Evolutionary conservation across 2,888 invertebrate species (phyloP).

Genomic region (Polydrusus pterygomalis): DNA sequence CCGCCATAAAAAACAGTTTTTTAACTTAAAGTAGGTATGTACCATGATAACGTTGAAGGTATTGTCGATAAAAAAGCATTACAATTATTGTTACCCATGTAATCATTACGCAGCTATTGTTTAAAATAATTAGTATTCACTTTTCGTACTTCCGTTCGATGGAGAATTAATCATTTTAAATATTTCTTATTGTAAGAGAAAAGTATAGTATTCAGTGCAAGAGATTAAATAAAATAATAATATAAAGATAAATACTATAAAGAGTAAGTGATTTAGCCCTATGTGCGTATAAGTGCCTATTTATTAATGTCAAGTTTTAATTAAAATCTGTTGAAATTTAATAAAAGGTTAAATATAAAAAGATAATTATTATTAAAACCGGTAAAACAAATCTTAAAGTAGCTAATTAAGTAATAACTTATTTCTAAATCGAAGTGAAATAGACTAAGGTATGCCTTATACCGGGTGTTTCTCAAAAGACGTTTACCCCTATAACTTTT

Average conservation of each 20-base stretch:
- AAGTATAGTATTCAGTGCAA: neutral
- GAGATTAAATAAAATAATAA: neutral
- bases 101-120: conserved; percentile 39
- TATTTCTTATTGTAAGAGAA: conserved; percentile 3
- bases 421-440: no score
- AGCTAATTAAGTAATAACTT: no score
- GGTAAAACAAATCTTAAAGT: no score
- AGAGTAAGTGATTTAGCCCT: neutral
- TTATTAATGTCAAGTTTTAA: neutral
- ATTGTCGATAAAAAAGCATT: conserved; percentile 35
- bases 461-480: no score
- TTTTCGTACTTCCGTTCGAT: conserved; percentile 50
- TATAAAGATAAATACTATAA: neutral
- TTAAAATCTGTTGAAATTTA: no score
- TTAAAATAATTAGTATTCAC: conserved; percentile 50
- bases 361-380: no score
- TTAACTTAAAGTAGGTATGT: neutral
- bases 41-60: conserved; percentile 23
- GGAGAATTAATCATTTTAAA: conserved; percentile 13
- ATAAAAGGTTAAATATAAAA: no score
- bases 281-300: no score
- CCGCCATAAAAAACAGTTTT: neutral
- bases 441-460: no score
- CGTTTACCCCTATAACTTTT: no score
- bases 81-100: conserved; percentile 22